Conservation (phyloP, 2,113 vertebrate species). For the Tyrannus savana region DNA sequence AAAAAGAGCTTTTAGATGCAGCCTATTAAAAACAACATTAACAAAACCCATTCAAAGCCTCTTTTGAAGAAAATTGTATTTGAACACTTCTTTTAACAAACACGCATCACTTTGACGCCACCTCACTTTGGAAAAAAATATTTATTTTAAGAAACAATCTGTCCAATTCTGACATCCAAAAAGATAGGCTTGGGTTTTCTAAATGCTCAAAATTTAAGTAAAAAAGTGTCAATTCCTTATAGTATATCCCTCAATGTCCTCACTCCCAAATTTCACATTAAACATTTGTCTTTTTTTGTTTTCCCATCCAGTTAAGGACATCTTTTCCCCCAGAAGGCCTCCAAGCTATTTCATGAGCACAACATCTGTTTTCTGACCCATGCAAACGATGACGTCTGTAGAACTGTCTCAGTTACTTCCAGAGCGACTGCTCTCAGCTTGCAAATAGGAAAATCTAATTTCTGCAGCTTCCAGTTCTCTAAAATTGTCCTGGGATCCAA, state of each 20-base stretch:
- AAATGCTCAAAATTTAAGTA: not conserved
- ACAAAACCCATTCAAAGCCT: not conserved
- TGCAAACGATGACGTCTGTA: not conserved
- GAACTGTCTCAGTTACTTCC: not conserved
- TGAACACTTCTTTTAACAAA: not conserved
- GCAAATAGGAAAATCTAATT: not conserved
- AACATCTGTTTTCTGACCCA: constrained; percentile 2
- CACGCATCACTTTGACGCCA: not conserved
- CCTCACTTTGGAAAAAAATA: not conserved
- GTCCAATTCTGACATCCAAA: not conserved
- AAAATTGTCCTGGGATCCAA: not conserved
- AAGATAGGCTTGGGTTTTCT: not conserved
- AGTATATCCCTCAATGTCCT: not conserved
- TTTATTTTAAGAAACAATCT: not conserved
- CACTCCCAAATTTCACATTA: not conserved
- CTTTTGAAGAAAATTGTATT: not conserved
- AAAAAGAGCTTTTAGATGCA: not conserved
- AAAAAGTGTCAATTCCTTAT: not conserved
- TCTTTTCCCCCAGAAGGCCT: not conserved
- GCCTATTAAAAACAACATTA: not conserved
- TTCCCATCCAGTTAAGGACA: not conserved
- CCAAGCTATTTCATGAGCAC: not conserved
- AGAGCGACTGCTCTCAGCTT: not conserved
- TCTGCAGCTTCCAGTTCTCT: not conserved
- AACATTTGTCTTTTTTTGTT: not conserved